Evolutionary conservation across 1,140 invertebrate species (phyloP).

Genomic region (Neodiprion pinetum): DNA sequence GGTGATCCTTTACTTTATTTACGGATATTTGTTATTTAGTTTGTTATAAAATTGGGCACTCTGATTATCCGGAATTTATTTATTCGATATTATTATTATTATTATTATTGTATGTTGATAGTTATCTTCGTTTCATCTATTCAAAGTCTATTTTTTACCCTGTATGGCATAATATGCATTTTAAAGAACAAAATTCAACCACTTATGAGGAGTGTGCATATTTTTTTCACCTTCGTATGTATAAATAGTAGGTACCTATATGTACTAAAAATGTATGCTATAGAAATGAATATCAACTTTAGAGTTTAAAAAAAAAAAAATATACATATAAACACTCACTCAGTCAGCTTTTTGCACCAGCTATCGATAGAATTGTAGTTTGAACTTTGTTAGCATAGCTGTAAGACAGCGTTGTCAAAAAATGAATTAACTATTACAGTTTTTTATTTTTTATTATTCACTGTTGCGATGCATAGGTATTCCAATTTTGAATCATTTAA

Average conservation of each 20-base stretch:
- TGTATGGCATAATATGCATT: not conserved
- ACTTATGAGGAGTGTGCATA: not conserved
- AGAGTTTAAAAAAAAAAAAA: not conserved
- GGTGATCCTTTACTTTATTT: not conserved
- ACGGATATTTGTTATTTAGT: not conserved
- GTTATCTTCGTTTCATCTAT: slow-evolving; percentile 37
- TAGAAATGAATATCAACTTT: not conserved
- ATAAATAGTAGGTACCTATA: not conserved
- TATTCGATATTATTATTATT: not conserved
- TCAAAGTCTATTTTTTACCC: slow-evolving; percentile 35
- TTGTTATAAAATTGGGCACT: not conserved
- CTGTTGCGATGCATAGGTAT: no score
- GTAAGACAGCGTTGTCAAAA: not conserved
- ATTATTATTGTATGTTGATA: slow-evolving; percentile 30
- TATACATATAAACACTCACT: not conserved
- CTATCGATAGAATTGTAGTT: not conserved
- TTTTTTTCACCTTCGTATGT: not conserved
- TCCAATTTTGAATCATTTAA: no score
- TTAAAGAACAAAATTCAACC: not conserved
- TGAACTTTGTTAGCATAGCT: not conserved
- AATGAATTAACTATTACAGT: not conserved
- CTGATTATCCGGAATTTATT: no score
- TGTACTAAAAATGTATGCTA: not conserved
- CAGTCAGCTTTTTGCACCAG: not conserved
- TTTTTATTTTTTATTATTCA: no score